These are phyloP conservation scores for Microcebus ravelobensis DNA, from an alignment of 2,113 vertebrate species.

Conservation along the genomic window DNA sequence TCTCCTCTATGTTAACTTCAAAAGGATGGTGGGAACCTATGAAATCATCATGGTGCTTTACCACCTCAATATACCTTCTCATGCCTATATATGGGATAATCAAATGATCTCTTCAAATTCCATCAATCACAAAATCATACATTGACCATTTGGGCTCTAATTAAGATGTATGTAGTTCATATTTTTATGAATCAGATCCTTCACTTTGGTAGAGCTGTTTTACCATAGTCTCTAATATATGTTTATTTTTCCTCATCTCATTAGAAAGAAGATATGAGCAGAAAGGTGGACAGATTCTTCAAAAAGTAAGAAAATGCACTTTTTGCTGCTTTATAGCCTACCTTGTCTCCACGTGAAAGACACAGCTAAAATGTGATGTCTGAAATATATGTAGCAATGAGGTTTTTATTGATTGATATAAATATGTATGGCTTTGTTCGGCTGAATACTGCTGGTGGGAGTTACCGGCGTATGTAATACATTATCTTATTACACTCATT, in stretches of 20 bases:
- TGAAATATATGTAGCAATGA: slow-evolving; percentile 67
- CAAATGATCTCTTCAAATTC: not conserved
- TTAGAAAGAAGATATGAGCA: slow-evolving; percentile 31
- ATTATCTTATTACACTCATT: slow-evolving; percentile 81
- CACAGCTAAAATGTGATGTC: slow-evolving; percentile 38
- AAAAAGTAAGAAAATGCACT: slow-evolving; percentile 25
- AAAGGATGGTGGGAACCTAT: not conserved
- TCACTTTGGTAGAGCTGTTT: not conserved
- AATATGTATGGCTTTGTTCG: slow-evolving; percentile 71
- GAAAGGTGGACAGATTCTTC: slow-evolving; percentile 1
- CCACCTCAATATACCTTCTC: not conserved
- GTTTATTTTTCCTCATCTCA: slow-evolving; percentile 46
- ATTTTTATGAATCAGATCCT: not conserved
- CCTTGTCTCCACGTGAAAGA: slow-evolving; percentile 69
- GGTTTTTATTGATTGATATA: slow-evolving; percentile 75
- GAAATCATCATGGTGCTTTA: not conserved
- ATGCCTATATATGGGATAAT: not conserved
- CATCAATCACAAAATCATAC: not conserved
- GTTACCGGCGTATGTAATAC: slow-evolving; percentile 76
- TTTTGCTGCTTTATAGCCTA: slow-evolving; percentile 49
- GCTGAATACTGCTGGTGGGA: slow-evolving; percentile 65
- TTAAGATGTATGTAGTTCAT: not conserved
- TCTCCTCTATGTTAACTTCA: not conserved
- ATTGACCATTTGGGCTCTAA: not conserved
- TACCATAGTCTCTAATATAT: not conserved